These are phyloP conservation scores for Andrena bucephala DNA, from an alignment of 2,888 invertebrate species.

Conservation along the genomic window DNA sequence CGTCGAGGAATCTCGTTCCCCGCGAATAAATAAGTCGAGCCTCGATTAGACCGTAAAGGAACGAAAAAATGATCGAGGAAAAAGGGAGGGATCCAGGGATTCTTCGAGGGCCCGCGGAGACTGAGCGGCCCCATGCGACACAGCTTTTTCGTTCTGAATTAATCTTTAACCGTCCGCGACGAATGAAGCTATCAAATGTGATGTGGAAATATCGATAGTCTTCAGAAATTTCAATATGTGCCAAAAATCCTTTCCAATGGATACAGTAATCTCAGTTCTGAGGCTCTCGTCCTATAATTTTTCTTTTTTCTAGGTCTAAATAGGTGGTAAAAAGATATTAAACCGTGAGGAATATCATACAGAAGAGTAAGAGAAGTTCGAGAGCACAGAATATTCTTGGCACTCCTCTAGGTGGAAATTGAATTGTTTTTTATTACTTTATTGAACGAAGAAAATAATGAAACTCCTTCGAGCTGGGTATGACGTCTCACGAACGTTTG, in stretches of 20 bases:
- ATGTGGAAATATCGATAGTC: too few species aligned
- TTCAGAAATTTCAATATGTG: too few species aligned
- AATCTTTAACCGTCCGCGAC: not conserved
- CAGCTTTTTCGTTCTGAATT: constrained; percentile 1
- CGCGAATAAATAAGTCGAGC: constrained; percentile 25
- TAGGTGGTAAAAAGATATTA: too few species aligned
- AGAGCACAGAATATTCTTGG: too few species aligned
- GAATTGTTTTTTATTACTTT: not conserved
- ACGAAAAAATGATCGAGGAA: constrained; percentile 3
- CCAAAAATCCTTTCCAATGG: too few species aligned
- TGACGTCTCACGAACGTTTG: constrained; percentile 10
- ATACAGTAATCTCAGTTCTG: too few species aligned
- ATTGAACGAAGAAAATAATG: not conserved
- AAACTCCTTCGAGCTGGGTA: not conserved
- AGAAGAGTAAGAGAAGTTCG: too few species aligned
- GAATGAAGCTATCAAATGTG: not conserved
- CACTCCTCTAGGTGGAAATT: not conserved
- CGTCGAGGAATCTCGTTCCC: constrained; percentile 15
- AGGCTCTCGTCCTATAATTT: too few species aligned
- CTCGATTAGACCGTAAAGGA: constrained; percentile 51
- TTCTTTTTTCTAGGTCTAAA: too few species aligned
- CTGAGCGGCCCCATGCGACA: not conserved
- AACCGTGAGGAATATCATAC: too few species aligned
- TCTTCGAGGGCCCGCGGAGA: not conserved
- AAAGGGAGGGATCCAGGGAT: not conserved